These are phyloP conservation scores for Prionailurus bengalensis DNA, from an alignment of 2,113 vertebrate species.

Conservation along the genomic window DNA sequence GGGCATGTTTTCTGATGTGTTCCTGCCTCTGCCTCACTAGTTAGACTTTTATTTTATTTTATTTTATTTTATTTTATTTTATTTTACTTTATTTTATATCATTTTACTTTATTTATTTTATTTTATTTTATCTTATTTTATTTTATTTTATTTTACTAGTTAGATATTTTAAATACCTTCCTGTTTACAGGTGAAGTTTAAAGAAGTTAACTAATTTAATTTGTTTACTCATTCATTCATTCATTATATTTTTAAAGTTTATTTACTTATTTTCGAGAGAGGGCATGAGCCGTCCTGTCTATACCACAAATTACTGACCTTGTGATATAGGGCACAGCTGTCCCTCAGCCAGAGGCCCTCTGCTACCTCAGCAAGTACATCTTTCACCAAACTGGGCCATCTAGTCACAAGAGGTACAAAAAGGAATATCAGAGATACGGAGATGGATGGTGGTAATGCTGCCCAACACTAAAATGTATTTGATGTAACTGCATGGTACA, in stretches of 20 bases:
- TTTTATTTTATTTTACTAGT: too few species aligned
- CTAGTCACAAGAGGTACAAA: not conserved
- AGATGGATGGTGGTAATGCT: too few species aligned
- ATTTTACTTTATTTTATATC: too few species aligned
- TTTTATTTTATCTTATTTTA: too few species aligned
- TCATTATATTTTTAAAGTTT: not conserved
- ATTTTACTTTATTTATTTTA: too few species aligned
- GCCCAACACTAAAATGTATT: not conserved
- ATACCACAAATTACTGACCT: not conserved
- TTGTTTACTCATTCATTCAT: not conserved
- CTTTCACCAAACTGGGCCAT: not conserved
- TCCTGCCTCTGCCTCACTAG: not conserved
- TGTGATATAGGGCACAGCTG: not conserved
- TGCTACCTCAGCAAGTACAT: not conserved
- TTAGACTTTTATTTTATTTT: not conserved
- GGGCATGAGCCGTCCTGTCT: not conserved
- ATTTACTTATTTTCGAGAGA: not conserved
- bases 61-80: too few species aligned
- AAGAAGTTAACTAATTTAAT: not conserved
- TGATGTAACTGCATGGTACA: not conserved
- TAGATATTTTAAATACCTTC: not conserved
- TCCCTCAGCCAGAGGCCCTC: not conserved
- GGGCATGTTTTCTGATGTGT: not conserved
- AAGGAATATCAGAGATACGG: not conserved
- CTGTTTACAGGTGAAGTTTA: not conserved